A percentile compares a stretch with the other conserved stretches of the same genome.
These are phyloP conservation scores for Panopea generosa DNA, from an alignment of 2,888 invertebrate species.

Conservation along the genomic window DNA sequence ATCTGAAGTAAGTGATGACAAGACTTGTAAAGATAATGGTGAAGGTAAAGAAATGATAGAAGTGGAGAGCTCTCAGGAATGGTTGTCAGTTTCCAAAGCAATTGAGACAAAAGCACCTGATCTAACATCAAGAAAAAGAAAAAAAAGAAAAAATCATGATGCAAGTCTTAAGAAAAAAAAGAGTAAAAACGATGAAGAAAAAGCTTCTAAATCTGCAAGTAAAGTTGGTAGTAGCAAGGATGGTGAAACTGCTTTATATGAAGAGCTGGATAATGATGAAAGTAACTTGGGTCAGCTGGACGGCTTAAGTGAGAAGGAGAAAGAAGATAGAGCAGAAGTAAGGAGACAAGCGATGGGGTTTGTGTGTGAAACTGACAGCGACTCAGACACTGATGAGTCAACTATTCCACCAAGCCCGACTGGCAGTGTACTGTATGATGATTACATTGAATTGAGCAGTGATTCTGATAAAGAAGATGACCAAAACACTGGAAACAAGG, in stretches of 20 bases:
- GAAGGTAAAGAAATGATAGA: neutral
- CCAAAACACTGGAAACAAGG: neutral
- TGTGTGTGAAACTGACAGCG: constrained; percentile 56
- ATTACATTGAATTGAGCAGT: constrained; percentile 49
- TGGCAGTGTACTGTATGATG: constrained; percentile 49
- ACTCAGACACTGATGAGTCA: constrained; percentile 40
- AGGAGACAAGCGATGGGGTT: constrained; percentile 51
- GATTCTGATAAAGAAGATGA: constrained; percentile 36
- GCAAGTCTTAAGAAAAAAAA: neutral
- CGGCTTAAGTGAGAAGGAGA: constrained; percentile 32
- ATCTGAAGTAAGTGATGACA: neutral
- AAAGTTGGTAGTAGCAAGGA: no score
- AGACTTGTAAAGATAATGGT: constrained; percentile 4
- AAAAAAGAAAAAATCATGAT: neutral
- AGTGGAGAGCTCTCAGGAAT: constrained; percentile 10
- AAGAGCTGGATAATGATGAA: no score
- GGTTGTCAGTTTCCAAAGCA: constrained; percentile 19
- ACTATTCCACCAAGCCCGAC: constrained; percentile 30
- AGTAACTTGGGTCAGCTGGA: neutral
- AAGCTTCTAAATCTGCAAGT: neutral
- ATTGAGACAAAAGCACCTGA: neutral
- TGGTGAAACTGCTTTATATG: no score
- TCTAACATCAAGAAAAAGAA: neutral
- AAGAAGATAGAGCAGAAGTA: constrained; percentile 39
- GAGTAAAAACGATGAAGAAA: neutral